Conservation (phyloP, 2,797 vertebrate species). For the Synaphobranchus kaupii region DNA sequence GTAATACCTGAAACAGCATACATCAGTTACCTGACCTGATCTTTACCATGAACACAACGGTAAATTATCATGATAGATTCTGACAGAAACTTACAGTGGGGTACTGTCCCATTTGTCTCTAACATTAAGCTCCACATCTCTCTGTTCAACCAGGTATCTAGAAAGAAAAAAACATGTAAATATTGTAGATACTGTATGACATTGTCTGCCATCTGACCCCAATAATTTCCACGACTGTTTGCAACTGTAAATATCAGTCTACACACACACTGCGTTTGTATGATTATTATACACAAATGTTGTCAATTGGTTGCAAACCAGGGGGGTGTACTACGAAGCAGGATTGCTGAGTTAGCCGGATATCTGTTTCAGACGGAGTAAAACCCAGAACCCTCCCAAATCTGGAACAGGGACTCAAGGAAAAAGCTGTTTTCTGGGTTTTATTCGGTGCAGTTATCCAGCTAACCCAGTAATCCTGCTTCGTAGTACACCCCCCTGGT, state of each 20-base stretch:
- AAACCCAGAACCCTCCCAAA: no score
- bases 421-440: no score
- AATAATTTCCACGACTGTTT: not conserved
- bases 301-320: no score
- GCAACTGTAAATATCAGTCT: not conserved
- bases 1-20: conserved; percentile 81
- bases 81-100: conserved; percentile 82
- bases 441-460: no score
- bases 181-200: not conserved
- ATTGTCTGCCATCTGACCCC: not conserved
- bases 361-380: no score
- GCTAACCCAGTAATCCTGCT: no score
- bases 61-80: not conserved
- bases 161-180: not conserved
- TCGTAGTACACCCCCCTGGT: no score
- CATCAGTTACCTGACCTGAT: not conserved
- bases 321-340: no score
- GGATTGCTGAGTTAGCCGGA: no score
- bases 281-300: no score
- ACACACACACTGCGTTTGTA: no score
- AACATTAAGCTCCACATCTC: conserved; percentile 94
- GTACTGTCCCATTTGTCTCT: conserved; percentile 98
- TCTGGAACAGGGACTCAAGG: no score
- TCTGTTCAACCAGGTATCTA: conserved; percentile 93
- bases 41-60: not conserved